These are phyloP conservation scores for Theretra japonica DNA, from an alignment of 2,888 invertebrate genomes.

Conservation along the genomic window DNA sequence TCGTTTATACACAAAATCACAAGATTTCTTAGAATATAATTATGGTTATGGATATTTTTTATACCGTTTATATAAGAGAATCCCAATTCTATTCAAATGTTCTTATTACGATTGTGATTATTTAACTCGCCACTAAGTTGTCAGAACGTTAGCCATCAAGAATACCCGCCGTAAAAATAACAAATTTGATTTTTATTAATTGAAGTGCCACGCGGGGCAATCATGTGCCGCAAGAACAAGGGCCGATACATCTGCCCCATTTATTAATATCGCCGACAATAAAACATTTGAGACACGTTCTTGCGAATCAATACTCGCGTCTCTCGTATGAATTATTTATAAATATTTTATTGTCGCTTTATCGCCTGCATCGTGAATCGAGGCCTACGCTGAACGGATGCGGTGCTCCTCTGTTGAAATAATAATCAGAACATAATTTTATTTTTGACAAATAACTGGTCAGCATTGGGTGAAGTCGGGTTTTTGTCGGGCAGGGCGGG, in stretches of 20 bases:
- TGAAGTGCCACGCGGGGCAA: constrained; percentile 68
- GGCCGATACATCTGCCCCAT: constrained; percentile 75
- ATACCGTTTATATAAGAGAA: not conserved
- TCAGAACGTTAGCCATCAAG: not conserved
- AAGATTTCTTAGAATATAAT: too few relatives aligned
- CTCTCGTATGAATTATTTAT: constrained; percentile 80
- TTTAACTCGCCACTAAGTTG: not conserved
- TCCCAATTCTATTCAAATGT: not conserved
- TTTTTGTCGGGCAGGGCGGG: constrained; percentile 59
- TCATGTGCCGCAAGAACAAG: constrained; percentile 62
- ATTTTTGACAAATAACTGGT: constrained; percentile 83
- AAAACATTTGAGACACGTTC: constrained; percentile 84
- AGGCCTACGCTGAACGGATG: constrained; percentile 56
- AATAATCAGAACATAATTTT: constrained; percentile 82
- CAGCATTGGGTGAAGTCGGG: constrained; percentile 57
- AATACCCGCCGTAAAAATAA: constrained; percentile 50
- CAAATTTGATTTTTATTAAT: constrained; percentile 72
- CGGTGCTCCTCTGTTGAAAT: constrained; percentile 64
- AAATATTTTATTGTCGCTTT: constrained; percentile 80
- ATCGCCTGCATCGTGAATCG: constrained; percentile 75
- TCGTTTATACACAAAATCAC: too few relatives aligned
- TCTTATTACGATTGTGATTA: not conserved
- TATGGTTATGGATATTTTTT: too few relatives aligned
- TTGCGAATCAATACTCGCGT: constrained; percentile 80
- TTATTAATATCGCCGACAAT: constrained; percentile 77